These are phyloP conservation scores for Carassius auratus DNA, from an alignment of 2,113 vertebrate genomes.

Conservation along the genomic window DNA sequence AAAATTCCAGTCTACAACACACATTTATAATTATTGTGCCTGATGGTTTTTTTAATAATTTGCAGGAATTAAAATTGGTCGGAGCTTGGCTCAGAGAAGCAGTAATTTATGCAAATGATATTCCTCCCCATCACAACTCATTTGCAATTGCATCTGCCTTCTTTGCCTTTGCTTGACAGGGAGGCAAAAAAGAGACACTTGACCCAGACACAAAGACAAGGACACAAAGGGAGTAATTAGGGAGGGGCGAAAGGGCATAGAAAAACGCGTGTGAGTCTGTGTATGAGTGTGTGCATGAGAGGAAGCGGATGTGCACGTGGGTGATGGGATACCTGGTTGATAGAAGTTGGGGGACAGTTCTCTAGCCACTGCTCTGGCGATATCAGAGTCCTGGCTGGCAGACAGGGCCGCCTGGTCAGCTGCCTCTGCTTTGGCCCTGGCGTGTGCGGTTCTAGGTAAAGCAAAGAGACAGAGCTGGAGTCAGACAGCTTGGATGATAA, in stretches of 20 bases:
- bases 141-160: constrained; percentile 53
- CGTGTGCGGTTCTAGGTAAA: constrained; percentile 86
- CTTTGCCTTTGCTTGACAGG: constrained; percentile 21
- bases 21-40: neutral
- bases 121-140: constrained; percentile 50
- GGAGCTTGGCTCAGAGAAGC: constrained; percentile 12
- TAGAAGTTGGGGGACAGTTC: constrained; percentile 94
- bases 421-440: constrained; percentile 90
- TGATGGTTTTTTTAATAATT: constrained; percentile 34
- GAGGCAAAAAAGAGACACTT: constrained; percentile 40
- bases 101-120: constrained; percentile 52
- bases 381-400: constrained; percentile 88
- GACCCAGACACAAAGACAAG: constrained; percentile 42
- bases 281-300: neutral
- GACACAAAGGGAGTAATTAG: constrained; percentile 33
- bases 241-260: neutral
- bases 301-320: neutral
- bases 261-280: neutral
- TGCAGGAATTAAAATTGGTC: constrained; percentile 17
- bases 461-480: neutral
- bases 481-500: constrained; percentile 12
- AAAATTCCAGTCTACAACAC: neutral
- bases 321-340: constrained; percentile 86
- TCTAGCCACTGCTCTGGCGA: constrained; percentile 89
- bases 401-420: constrained; percentile 89